Evolutionary conservation across 2,113 vertebrate species (phyloP).

Genomic region (Scopus umbretta): DNA sequence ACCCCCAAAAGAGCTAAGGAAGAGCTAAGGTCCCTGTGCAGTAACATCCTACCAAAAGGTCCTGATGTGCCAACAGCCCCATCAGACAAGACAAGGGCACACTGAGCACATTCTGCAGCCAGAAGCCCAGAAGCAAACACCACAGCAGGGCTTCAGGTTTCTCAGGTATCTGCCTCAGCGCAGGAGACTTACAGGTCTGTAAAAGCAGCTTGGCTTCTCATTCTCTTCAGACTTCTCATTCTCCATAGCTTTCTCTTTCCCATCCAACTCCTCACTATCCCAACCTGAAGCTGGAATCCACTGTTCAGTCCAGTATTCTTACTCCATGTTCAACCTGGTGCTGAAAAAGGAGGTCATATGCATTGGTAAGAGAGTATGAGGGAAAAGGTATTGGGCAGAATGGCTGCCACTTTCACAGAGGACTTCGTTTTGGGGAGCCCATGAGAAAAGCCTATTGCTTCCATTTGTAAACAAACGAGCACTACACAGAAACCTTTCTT

Average conservation of each 20-base stretch:
- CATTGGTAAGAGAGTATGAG: neutral
- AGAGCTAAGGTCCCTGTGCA: neutral
- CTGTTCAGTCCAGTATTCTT: neutral
- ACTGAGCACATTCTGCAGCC: neutral
- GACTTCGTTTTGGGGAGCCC: neutral
- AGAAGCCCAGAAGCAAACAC: neutral
- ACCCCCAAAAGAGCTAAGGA: neutral
- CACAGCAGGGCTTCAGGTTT: neutral
- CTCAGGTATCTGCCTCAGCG: neutral
- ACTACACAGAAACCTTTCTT: neutral
- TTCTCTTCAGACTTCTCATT: neutral
- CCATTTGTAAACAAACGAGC: neutral
- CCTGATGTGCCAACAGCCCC: neutral
- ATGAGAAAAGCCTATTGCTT: neutral
- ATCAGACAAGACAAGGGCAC: neutral
- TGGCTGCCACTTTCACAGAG: neutral
- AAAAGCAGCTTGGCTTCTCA: neutral
- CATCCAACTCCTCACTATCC: rapidly evolving
- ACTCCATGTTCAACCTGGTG: neutral
- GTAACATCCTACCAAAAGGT: neutral
- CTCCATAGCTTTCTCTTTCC: neutral
- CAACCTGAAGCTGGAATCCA: neutral
- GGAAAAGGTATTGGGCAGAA: neutral
- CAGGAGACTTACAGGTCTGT: neutral
- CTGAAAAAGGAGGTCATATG: neutral